A percentile compares a stretch with the other conserved stretches of the same genome.
These are phyloP conservation scores for Galerucella nymphaeae DNA, from an alignment of 2,888 invertebrate genomes.

Conservation along the genomic window DNA sequence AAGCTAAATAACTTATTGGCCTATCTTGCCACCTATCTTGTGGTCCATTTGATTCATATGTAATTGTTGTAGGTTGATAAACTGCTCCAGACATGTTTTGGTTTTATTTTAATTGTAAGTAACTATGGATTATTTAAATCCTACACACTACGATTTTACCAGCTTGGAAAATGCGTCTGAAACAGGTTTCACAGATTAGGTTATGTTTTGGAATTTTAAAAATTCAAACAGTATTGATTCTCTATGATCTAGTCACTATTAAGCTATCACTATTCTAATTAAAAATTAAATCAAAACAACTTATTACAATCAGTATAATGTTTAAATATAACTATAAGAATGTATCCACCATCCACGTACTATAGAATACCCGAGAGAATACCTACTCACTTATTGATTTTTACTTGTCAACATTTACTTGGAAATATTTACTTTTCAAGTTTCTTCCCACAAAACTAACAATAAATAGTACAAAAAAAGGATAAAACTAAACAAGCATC, in stretches of 20 bases:
- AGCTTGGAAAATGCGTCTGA: slow-evolving; percentile 19
- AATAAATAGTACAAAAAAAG: not conserved
- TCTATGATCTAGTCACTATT: not conserved
- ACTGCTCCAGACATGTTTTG: slow-evolving; percentile 70
- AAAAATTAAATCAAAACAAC: not conserved
- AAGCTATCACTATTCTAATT: not conserved
- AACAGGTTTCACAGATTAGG: slow-evolving; percentile 33
- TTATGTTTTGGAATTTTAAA: slow-evolving; percentile 33
- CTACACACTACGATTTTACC: not conserved
- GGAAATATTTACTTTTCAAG: not conserved
- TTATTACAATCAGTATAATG: not conserved
- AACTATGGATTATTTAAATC: slow-evolving; percentile 10
- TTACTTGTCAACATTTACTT: not conserved
- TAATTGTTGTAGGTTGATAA: slow-evolving; percentile 83
- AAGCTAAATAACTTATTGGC: slow-evolving; percentile 63
- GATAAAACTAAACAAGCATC: slow-evolving; percentile 2
- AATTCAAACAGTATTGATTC: slow-evolving; percentile 11
- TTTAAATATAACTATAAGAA: not conserved
- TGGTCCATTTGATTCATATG: slow-evolving; percentile 70
- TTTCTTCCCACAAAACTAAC: not conserved
- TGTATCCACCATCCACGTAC: not conserved
- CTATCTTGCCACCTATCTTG: slow-evolving; percentile 61
- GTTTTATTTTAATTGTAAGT: not conserved
- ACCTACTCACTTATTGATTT: slow-evolving; percentile 5
- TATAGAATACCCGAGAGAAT: no score